These are phyloP conservation scores for Drosophila hydei DNA, from an alignment of 1,140 invertebrate species.

Conservation along the genomic window DNA sequence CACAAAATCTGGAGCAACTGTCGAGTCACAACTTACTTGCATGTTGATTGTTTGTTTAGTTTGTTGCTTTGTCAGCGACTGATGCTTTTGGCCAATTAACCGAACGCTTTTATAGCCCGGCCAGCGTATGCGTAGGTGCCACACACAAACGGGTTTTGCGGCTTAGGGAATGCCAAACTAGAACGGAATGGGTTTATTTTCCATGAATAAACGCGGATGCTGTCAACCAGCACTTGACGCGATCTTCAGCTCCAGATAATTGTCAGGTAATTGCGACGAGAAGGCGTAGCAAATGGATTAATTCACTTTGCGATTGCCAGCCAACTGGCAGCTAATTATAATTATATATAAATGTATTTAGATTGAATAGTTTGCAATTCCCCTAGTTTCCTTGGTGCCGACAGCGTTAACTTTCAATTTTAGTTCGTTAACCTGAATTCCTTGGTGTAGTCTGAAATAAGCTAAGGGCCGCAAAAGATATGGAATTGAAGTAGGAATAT, in stretches of 20 bases:
- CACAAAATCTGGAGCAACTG: neutral
- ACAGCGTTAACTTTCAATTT: constrained; percentile 1
- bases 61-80: constrained; percentile 40
- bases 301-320: neutral
- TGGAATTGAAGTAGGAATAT: no score
- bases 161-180: constrained; percentile 35
- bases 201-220: constrained; percentile 42
- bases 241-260: constrained; percentile 24
- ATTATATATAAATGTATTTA: neutral
- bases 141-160: constrained; percentile 31
- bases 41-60: constrained; percentile 44
- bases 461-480: no score
- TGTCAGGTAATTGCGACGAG: constrained; percentile 19
- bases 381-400: neutral
- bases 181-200: constrained; percentile 18
- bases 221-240: constrained; percentile 20
- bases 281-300: constrained; percentile 45
- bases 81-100: constrained; percentile 34
- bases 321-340: neutral
- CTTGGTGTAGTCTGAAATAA: neutral
- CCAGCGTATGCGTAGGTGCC: constrained; percentile 11
- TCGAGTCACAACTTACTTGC: constrained; percentile 39
- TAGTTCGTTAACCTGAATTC: neutral
- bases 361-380: neutral
- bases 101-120: constrained; percentile 40